Percentiles rank a stretch among this genome's conserved stretches.
Conservation (phyloP, 2,797 vertebrate species). For the Danio tinwini region DNA sequence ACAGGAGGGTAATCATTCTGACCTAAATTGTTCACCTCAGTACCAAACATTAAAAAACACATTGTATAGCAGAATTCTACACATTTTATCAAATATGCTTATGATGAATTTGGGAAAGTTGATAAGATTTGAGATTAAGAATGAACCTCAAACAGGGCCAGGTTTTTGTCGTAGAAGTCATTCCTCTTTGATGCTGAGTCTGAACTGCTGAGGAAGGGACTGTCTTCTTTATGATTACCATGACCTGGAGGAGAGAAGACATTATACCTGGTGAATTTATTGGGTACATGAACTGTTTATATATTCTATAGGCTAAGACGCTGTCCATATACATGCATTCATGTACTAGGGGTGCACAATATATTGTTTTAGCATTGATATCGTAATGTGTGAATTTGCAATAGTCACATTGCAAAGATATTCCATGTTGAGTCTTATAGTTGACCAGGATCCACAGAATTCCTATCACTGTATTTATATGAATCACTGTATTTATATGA, state of each 20-base stretch:
- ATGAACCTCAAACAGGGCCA: slow-evolving; percentile 93
- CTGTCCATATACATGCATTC: too few relatives aligned
- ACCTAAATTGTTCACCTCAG: background rate
- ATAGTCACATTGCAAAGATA: too few relatives aligned
- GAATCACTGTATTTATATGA: too few relatives aligned
- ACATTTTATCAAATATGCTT: background rate
- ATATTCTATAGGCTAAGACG: too few relatives aligned
- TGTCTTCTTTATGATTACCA: slow-evolving; percentile 92
- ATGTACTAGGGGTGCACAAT: too few relatives aligned
- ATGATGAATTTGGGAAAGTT: background rate
- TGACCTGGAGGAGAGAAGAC: slow-evolving; percentile 76
- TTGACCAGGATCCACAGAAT: too few relatives aligned
- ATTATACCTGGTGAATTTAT: background rate
- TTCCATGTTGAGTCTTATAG: too few relatives aligned
- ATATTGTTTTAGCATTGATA: too few relatives aligned
- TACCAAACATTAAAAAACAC: background rate
- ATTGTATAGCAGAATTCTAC: slow-evolving; percentile 8
- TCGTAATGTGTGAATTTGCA: too few relatives aligned
- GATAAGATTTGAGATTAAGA: background rate
- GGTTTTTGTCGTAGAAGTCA: slow-evolving; percentile 93
- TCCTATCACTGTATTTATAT: too few relatives aligned
- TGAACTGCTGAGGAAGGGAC: slow-evolving; percentile 87
- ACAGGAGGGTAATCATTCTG: too few relatives aligned
- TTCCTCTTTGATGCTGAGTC: slow-evolving; percentile 84
- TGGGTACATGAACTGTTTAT: too few relatives aligned